Conservation (phyloP, 1,140 invertebrate genomes). For the Dufourea novaeangliae region DNA sequence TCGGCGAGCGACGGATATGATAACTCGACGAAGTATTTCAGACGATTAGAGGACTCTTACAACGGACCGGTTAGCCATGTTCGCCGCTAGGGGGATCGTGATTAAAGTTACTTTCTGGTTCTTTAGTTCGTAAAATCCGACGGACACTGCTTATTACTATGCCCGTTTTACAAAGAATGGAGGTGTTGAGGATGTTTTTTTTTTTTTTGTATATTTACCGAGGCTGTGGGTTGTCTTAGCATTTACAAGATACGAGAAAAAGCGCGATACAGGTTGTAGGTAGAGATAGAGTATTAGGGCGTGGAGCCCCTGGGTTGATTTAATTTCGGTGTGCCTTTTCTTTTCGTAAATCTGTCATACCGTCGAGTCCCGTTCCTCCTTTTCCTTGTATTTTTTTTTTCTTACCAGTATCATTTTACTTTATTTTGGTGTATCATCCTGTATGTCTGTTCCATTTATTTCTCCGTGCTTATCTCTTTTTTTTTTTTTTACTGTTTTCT, state of each 20-base stretch:
- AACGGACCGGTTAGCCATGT: neutral
- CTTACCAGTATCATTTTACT: neutral
- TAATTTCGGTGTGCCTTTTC: conserved; percentile 60
- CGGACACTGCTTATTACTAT: neutral
- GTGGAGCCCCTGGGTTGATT: conserved; percentile 41
- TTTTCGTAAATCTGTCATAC: conserved; percentile 48
- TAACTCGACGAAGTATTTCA: neutral
- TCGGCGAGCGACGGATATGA: neutral
- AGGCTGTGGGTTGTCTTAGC: conserved; percentile 75
- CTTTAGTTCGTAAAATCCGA: conserved; percentile 22
- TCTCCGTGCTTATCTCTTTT: neutral
- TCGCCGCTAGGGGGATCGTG: neutral
- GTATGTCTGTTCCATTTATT: neutral
- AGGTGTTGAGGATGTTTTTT: conserved; percentile 47
- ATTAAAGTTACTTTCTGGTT: conserved; percentile 26
- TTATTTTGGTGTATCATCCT: conserved; percentile 1
- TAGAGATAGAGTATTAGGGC: conserved; percentile 57
- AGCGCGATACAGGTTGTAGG: conserved; percentile 29
- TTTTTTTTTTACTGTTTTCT: neutral
- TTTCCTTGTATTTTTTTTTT: neutral
- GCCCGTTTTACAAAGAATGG: conserved; percentile 5
- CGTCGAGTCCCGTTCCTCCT: conserved; percentile 16
- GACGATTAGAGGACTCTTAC: neutral
- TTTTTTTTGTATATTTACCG: conserved; percentile 68
- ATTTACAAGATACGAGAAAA: conserved; percentile 65